These are phyloP conservation scores for Lasiurus cinereus DNA, from an alignment of 2,113 vertebrate species.

Conservation along the genomic window DNA sequence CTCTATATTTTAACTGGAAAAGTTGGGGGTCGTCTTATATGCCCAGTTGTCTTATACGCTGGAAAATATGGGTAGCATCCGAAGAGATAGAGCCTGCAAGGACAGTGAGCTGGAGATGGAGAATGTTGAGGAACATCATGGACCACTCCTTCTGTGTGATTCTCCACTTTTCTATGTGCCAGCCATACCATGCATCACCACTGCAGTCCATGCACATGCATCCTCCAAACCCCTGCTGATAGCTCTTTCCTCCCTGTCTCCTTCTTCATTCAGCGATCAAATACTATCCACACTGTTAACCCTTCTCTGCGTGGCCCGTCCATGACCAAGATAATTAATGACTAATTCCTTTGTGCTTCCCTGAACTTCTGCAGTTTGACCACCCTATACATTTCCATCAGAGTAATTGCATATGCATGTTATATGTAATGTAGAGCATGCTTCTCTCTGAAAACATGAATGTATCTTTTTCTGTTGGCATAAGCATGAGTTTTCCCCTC, in stretches of 20 bases:
- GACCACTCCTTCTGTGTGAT: not conserved
- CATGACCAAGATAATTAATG: not conserved
- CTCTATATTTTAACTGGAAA: too few relatives aligned
- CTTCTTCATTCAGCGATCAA: not conserved
- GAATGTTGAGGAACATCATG: not conserved
- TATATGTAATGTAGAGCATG: not conserved
- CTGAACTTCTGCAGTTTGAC: not conserved
- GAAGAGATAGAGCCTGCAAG: not conserved
- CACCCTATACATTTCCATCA: not conserved
- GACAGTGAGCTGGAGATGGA: not conserved
- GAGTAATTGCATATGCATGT: not conserved
- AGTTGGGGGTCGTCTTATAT: too few relatives aligned
- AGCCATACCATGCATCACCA: rapidly evolving
- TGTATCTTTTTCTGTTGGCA: not conserved
- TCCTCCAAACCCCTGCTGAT: not conserved
- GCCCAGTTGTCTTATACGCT: too few relatives aligned
- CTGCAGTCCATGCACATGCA: rapidly evolving
- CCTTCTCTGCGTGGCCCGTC: not conserved
- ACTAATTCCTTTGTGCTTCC: not conserved
- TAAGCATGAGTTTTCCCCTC: not conserved
- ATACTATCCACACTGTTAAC: not conserved
- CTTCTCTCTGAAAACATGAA: not conserved
- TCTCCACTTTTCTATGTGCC: not conserved
- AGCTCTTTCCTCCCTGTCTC: not conserved
- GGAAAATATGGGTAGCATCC: too few relatives aligned